Conservation (phyloP, 2,797 vertebrate genomes). For the Saxicola maurus region DNA sequence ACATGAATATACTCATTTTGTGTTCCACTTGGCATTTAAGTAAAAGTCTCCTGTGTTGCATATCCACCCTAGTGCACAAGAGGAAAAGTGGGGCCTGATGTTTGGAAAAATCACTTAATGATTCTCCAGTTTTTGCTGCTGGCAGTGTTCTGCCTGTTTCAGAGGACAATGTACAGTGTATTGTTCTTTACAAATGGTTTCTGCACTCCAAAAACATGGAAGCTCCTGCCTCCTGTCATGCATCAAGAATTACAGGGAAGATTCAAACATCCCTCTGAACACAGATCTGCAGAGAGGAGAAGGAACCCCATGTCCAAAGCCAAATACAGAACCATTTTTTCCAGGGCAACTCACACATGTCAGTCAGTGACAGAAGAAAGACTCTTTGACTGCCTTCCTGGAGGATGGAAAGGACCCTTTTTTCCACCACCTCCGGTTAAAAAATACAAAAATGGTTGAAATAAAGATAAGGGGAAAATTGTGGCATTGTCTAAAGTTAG, state of each 20-base stretch:
- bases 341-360: background rate
- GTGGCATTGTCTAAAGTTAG: background rate
- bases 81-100: background rate
- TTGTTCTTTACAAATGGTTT: background rate
- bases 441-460: background rate
- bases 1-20: background rate
- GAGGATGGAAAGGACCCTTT: background rate
- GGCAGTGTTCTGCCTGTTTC: background rate
- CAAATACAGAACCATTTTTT: background rate
- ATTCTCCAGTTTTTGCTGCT: background rate
- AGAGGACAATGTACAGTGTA: accelerated
- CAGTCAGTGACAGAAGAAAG: background rate
- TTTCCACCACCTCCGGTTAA: background rate
- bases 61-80: background rate
- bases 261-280: background rate
- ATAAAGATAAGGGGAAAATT: background rate
- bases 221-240: background rate
- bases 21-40: background rate
- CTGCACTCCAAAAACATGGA: background rate
- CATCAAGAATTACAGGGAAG: background rate
- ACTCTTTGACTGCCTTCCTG: background rate
- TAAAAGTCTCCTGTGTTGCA: background rate
- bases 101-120: background rate
- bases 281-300: background rate
- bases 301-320: background rate